Base-by-base conservation (phyloP, 2,113 vertebrate genomes). In the Xenus cinereus region DNA sequence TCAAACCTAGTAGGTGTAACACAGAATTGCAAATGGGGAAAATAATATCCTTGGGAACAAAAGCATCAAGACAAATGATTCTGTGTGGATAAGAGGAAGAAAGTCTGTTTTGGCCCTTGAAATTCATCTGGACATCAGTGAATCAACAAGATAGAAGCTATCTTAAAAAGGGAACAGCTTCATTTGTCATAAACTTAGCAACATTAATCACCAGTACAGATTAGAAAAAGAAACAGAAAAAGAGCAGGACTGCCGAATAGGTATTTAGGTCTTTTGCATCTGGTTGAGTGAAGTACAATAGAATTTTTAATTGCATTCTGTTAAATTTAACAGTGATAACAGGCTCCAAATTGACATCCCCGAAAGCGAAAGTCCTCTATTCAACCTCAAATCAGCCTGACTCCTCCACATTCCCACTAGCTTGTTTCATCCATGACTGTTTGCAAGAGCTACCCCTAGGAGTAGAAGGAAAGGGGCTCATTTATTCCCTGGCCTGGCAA, bases 301-400 rank as follows among this genome's bases (percentile, higher is more conserved):
- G 48, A 84, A 80, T 63, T 89, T 93, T 93, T 89, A 95, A 95
- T 95, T 91, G 30, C 71, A 66, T 91, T 91, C 89, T 84, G 59
- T 93, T 89, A 87, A 89, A 96, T 93, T 76, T 89, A 95, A 89
- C 50, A 79, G 18, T 72, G 69, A 75, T 66, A 90, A 79, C n/a
- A 74, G 66, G 50, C 62, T 89, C 32, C 59, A 80, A 89, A 89
- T 8, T 87, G 80, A 82, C 4, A 5, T 41, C 28, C 12, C 48
- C 69, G 53, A 84, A 95, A 92, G 73, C 6, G 2, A 41, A 95
- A 95, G 20, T 91, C 28, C 66, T 91, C 77, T 84, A 30, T 87
- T 89, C 62, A 94, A 26, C 43, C 15, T 74, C 68, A 87, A 80
- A 93, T 60, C 60, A 89, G 39, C 35, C 54, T 39, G 48, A 41